Conservation (phyloP, 1,140 invertebrate species). For the Zaprionus vittiger region DNA sequence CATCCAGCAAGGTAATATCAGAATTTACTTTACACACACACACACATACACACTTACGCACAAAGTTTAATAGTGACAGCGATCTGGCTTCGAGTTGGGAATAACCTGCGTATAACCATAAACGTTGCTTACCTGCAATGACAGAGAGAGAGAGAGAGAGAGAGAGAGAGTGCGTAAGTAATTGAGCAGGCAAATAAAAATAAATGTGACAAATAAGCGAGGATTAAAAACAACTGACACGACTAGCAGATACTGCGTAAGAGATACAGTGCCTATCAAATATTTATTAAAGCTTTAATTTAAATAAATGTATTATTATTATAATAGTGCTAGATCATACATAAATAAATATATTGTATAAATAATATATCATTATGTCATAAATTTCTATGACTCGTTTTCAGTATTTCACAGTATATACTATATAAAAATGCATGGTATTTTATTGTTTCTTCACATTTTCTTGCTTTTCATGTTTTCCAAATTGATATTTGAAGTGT, state of each 20-base stretch:
- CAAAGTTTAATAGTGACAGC: neutral
- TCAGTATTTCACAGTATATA: no score
- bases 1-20: slow-evolving; percentile 43
- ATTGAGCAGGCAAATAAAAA: slow-evolving; percentile 15
- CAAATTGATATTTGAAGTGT: no score
- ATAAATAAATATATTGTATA: no score
- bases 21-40: slow-evolving; percentile 61
- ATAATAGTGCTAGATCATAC: accelerated
- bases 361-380: no score
- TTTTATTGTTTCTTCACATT: no score
- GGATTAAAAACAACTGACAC: neutral
- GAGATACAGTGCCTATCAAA: neutral
- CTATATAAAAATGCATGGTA: no score
- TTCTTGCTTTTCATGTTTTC: no score
- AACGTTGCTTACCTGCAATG: slow-evolving; percentile 63
- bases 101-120: slow-evolving; percentile 5
- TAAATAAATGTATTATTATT: no score
- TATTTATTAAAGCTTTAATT: no score
- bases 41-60: slow-evolving; percentile 25
- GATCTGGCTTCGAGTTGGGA: neutral
- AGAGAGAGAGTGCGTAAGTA: slow-evolving; percentile 39
- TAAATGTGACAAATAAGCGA: neutral
- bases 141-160: slow-evolving; percentile 27
- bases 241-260: neutral
- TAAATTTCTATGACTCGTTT: no score